phyloP scores from a whole-genome alignment of 2,113 vertebrate species.

The Mustela lutreola region DNA sequence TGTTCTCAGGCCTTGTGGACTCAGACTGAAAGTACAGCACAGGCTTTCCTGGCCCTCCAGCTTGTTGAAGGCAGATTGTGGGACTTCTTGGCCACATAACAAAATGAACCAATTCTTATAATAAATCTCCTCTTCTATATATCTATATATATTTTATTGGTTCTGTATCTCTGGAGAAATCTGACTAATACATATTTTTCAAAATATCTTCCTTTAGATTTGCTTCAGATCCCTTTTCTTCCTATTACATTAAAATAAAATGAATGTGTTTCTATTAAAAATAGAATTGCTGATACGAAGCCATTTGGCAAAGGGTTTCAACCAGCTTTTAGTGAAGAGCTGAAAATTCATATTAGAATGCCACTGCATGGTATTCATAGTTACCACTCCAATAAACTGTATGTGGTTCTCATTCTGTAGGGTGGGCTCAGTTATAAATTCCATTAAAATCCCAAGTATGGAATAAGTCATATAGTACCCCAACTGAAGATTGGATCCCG shows the following conservation, averaged over 20 bases:
- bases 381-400: background rate
- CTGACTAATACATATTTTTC: constrained; percentile 1
- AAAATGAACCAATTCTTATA: background rate
- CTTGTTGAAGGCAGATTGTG: background rate
- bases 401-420: background rate
- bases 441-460: background rate
- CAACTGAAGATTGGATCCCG: background rate
- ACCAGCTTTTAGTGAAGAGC: background rate
- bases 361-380: background rate
- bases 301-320: constrained; percentile 43
- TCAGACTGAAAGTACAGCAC: background rate
- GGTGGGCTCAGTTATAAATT: background rate
- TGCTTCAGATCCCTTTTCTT: background rate
- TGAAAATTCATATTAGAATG: background rate
- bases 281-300: constrained; percentile 1
- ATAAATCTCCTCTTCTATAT: background rate
- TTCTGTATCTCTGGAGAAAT: background rate
- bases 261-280: constrained; percentile 24
- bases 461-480: background rate
- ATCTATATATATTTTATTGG: background rate
- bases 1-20: background rate
- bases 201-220: background rate
- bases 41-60: background rate
- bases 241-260: constrained; percentile 35
- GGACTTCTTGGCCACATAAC: background rate